Evolutionary conservation across 1,140 invertebrate species (phyloP), one percentile per base, ranked within the genome.

Genomic region (Monochamus saltuarius): DNA sequence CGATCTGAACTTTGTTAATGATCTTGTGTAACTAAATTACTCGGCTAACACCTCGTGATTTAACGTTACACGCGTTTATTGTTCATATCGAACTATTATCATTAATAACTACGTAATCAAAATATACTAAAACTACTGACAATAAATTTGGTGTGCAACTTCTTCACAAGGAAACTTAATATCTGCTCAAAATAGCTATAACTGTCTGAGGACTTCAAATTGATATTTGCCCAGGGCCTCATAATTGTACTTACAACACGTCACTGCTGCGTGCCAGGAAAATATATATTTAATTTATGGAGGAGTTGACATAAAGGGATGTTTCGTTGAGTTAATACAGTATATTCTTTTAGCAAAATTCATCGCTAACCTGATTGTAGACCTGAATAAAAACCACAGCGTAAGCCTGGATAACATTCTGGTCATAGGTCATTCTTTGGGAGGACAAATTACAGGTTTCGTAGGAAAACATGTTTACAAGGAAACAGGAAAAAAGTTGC

Each of bases 371-470:
- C 73, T 79, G 34, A 54, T 79, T 6, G 67, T 75, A 1, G 74
- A 78, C 54, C 59, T 80, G 2, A 49, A 62, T 36, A 57, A 42
- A 1, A 65, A 76, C 38, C 53, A 50, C 2, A 61, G 70, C 22
- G 22, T 77, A 0, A 61, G 67, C 0, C 59, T 69, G 10, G 68
- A 79, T 1, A 74, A 82, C 43, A 81, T 90, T 56, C 89, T 94
- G 70, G 71, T 94, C 9, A 83, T 94, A 53, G 92, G 92, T 0
- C 92, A 94, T 78, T 93, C 90, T 62, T 78, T 95, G 7, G 92
- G 92, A 0, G 87, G 90, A 0, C 92, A 95, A 67, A 85, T 92
- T 13, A 84, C 87, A 0, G 89, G 90, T 1, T 87, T 87, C 56
- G 82, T 87, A 0, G 91, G 90, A 0, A 84, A 84, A 65, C 66